These are phyloP conservation scores for Fistularia commersonii DNA, from an alignment of 2,797 vertebrate species.

Conservation along the genomic window DNA sequence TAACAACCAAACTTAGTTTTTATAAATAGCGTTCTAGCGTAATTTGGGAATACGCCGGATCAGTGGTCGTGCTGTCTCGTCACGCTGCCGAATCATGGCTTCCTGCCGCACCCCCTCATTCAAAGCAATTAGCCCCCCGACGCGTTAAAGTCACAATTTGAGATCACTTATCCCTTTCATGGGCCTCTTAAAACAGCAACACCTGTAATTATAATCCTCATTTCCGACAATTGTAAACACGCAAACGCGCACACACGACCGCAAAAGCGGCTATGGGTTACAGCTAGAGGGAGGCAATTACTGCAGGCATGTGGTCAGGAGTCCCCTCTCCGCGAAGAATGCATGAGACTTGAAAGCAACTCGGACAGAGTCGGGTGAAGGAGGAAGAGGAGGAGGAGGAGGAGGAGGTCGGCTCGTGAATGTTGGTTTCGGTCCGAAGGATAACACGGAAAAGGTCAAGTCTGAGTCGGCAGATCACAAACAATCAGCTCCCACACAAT, in stretches of 20 bases:
- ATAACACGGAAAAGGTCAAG: constrained; percentile 75
- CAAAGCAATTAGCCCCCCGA: constrained; percentile 21
- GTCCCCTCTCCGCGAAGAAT: constrained; percentile 26
- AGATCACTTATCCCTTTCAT: constrained; percentile 35
- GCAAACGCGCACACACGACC: constrained; percentile 12
- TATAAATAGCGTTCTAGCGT: background rate
- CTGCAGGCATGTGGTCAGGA: constrained; percentile 25
- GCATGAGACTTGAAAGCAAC: constrained; percentile 43
- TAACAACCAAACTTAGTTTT: background rate
- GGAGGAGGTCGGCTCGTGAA: constrained; percentile 39
- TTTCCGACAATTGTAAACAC: constrained; percentile 12
- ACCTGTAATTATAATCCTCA: constrained; percentile 30
- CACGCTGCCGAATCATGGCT: no score
- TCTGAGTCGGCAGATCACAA: constrained; percentile 74
- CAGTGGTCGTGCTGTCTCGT: no score
- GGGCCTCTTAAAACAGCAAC: constrained; percentile 12
- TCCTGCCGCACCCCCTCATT: no score
- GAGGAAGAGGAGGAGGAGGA: constrained; percentile 4
- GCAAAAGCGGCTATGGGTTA: constrained; percentile 26
- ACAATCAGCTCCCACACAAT: constrained; percentile 77
- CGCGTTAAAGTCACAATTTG: constrained; percentile 32
- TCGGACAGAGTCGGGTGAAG: constrained; percentile 5
- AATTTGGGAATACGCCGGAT: no score
- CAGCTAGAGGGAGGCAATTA: constrained; percentile 31
- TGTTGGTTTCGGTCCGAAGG: constrained; percentile 63